A percentile compares a stretch with the other conserved stretches of the same genome.
phyloP scores from a whole-genome alignment of 2,888 invertebrate species.

The Silvanus unidentatus region DNA sequence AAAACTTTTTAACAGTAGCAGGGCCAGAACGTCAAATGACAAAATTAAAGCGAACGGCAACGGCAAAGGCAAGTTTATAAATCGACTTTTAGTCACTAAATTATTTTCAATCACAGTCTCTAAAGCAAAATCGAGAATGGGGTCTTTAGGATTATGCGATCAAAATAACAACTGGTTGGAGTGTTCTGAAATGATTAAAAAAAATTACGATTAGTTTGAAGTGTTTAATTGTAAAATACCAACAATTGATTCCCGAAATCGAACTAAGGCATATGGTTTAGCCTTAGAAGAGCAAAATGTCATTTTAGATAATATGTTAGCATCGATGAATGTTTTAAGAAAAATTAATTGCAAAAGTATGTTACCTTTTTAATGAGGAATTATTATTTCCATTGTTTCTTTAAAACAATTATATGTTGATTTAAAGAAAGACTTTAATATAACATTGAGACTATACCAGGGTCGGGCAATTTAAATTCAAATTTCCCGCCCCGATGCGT shows the following conservation, averaged over 20 bases:
- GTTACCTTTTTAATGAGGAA: conserved; percentile 24
- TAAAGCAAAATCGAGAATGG: conserved; percentile 6
- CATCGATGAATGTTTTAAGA: conserved; percentile 12
- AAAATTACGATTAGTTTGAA: conserved; percentile 24
- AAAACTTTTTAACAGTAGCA: conserved; percentile 4
- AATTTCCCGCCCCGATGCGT: too few relatives aligned
- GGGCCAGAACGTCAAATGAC: conserved; percentile 8
- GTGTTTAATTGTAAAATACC: conserved; percentile 19
- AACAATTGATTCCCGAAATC: conserved; percentile 15
- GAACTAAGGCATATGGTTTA: conserved; percentile 19
- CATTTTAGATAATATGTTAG: conserved; percentile 18
- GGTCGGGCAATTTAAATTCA: too few relatives aligned
- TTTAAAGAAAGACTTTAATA: conserved; percentile 10
- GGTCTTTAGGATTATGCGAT: conserved; percentile 1
- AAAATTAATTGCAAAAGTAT: conserved; percentile 11
- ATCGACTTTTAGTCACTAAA: conserved; percentile 10
- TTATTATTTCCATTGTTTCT: conserved; percentile 17
- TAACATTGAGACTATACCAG: too few relatives aligned
- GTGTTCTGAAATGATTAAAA: conserved; percentile 12
- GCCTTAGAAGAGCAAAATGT: conserved; percentile 18
- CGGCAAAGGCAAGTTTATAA: too few relatives aligned
- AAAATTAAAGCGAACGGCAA: too few relatives aligned
- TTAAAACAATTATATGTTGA: conserved; percentile 12
- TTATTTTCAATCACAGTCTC: conserved; percentile 13
- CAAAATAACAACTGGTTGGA: too few relatives aligned